Conservation (phyloP, 2,113 vertebrate species). For the Nibea albiflora region DNA sequence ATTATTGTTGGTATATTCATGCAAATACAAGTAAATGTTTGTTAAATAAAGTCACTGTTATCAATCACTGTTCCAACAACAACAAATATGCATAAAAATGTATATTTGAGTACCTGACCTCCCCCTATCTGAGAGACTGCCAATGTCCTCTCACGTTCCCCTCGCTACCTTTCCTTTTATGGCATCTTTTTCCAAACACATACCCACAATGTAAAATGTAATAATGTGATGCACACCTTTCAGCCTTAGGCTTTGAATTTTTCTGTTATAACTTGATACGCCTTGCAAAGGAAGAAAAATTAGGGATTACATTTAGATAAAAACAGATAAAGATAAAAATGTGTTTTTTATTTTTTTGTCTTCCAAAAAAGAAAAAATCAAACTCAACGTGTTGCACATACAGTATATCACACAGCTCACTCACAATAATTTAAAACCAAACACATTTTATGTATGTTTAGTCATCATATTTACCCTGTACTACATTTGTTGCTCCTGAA, state of each 20-base stretch:
- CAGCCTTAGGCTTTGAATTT: background rate
- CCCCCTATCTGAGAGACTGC: constrained; percentile 24
- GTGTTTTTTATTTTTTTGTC: background rate
- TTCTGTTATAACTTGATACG: background rate
- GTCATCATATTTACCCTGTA: constrained; percentile 65
- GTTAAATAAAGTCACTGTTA: constrained; percentile 32
- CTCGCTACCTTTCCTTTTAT: constrained; percentile 31
- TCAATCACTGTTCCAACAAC: constrained; percentile 40
- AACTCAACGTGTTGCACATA: background rate
- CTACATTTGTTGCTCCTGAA: constrained; percentile 74
- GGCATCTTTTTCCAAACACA: constrained; percentile 21
- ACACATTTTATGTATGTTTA: constrained; percentile 40
- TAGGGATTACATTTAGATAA: background rate
- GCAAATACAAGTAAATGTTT: constrained; percentile 36
- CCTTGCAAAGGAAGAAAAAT: background rate
- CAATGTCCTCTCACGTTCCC: constrained; percentile 8
- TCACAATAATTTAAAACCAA: background rate
- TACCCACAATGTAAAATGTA: background rate
- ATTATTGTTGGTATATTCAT: constrained; percentile 41
- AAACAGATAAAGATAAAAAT: too few species aligned
- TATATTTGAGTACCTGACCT: constrained; percentile 71
- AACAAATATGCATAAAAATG: constrained; percentile 75
- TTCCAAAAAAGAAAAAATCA: background rate
- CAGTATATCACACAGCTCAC: background rate
- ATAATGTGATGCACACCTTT: background rate